Evolutionary conservation across 2,797 vertebrate species (phyloP).

Genomic region (Hydrophis major): DNA sequence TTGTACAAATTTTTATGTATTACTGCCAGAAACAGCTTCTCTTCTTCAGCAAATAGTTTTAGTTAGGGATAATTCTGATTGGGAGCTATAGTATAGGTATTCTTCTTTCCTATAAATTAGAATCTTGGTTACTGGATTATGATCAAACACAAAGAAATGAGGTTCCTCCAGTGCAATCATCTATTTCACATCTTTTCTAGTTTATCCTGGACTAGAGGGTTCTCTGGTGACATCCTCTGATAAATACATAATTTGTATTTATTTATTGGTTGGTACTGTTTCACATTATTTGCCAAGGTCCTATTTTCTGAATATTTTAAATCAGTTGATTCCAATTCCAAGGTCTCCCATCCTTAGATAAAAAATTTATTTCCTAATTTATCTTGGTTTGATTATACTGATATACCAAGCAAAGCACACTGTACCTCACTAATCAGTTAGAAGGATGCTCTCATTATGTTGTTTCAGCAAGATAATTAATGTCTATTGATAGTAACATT

Average conservation of each 20-base stretch:
- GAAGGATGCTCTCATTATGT: slow-evolving; percentile 62
- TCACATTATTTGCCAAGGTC: background rate
- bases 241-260: background rate
- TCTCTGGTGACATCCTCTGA: background rate
- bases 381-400: slow-evolving; percentile 63
- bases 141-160: background rate
- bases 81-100: background rate
- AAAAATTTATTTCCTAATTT: slow-evolving; percentile 54
- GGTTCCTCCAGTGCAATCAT: background rate
- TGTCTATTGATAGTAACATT: slow-evolving; percentile 64
- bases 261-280: background rate
- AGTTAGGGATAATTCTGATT: background rate
- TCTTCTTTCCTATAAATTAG: background rate
- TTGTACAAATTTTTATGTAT: background rate
- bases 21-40: background rate
- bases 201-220: background rate
- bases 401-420: slow-evolving; percentile 50
- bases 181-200: background rate
- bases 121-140: background rate
- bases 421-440: slow-evolving; percentile 50
- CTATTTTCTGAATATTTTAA: slow-evolving; percentile 22
- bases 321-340: slow-evolving; percentile 34
- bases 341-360: slow-evolving; percentile 43
- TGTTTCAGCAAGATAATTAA: slow-evolving; percentile 68
- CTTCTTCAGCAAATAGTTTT: background rate